phyloP scores from a whole-genome alignment of 37 sponge, comb jelly and placozoan genomes.

The Oscarella lobularis region DNA sequence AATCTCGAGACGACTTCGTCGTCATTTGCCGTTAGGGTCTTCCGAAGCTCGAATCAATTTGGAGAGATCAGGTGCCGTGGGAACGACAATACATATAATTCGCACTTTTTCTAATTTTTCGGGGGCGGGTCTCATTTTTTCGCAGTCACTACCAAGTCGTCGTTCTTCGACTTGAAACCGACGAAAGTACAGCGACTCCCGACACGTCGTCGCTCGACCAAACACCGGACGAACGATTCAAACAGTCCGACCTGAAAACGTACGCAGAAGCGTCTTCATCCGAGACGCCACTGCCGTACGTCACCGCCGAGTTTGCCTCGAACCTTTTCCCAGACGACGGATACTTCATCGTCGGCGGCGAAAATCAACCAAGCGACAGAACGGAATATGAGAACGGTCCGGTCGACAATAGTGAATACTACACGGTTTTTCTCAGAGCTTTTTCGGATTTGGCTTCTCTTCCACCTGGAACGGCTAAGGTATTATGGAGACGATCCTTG shows the following conservation, averaged over 20 bases:
- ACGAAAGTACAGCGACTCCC: background rate
- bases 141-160: constrained; percentile 54
- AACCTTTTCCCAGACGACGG: constrained; percentile 11
- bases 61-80: constrained; percentile 69
- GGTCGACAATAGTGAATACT: constrained; percentile 13
- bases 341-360: constrained; percentile 3
- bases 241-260: background rate
- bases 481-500: background rate
- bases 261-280: background rate
- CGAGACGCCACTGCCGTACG: constrained; percentile 9
- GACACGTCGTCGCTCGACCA: background rate
- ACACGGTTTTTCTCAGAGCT: constrained; percentile 43
- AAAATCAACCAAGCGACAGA: constrained; percentile 27
- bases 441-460: constrained; percentile 7
- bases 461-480: background rate
- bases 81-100: no score
- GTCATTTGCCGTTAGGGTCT: constrained; percentile 1
- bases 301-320: constrained; percentile 39
- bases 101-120: no score
- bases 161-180: constrained; percentile 10
- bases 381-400: constrained; percentile 19
- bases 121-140: background rate
- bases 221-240: no score
- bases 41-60: constrained; percentile 5
- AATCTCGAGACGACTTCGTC: background rate